A percentile compares a stretch with the other conserved stretches of the same genome.
phyloP scores from a whole-genome alignment of 53 echinoderm and acorn worm species.

The Antedon mediterranea region DNA sequence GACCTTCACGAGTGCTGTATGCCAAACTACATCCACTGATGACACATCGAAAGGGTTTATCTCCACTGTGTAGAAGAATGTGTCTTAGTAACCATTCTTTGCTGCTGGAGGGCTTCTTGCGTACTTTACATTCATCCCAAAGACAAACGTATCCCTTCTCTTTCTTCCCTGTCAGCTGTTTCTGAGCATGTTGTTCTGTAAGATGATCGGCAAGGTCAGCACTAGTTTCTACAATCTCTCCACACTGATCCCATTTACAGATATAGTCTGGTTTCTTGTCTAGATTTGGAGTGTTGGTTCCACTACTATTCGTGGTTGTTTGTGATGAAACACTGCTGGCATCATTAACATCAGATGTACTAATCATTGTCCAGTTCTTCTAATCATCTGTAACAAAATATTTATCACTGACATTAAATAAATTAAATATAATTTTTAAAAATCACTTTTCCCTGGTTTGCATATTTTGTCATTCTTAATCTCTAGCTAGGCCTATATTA shows the following conservation, averaged over 20 bases:
- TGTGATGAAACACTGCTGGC: background rate
- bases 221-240: conserved; percentile 53
- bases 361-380: background rate
- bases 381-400: background rate
- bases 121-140: conserved; percentile 92
- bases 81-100: conserved; percentile 77
- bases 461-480: too few species aligned
- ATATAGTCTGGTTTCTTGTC: conserved; percentile 63
- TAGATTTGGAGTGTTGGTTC: conserved; percentile 49
- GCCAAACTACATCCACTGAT: conserved; percentile 68
- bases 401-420: too few species aligned
- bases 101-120: conserved; percentile 78
- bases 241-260: conserved; percentile 80
- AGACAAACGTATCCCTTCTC: conserved; percentile 76
- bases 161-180: conserved; percentile 29
- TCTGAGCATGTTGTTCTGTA: conserved; percentile 54
- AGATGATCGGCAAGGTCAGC: conserved; percentile 93
- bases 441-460: too few species aligned
- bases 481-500: too few species aligned
- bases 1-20: conserved; percentile 66
- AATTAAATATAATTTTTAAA: too few species aligned
- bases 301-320: conserved; percentile 8
- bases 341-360: background rate
- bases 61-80: conserved; percentile 78
- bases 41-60: conserved; percentile 74